Base-by-base conservation (phyloP, 30 jellyfish, hydroid and myxozoan species). In the Hydractinia echinata region DNA sequence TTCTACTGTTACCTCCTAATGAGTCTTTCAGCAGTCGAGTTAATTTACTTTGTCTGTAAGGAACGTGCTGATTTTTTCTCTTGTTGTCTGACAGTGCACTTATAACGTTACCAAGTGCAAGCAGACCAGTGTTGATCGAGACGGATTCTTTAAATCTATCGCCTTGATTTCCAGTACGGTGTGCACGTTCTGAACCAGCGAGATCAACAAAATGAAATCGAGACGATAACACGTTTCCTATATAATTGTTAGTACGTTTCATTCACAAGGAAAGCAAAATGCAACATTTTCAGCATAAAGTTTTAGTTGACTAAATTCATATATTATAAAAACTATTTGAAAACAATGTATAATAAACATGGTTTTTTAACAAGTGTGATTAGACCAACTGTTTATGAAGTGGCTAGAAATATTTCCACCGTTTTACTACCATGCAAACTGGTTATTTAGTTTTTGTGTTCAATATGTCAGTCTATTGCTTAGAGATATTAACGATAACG, bases 121-220 rank as follows among this genome's bases (percentile, higher is more conserved):
- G 93, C 5, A 94, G 88, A 10, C 99, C 99, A 19, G 86, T 79
- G 84, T 94, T 94, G 5, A 94, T 94, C 13, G 95, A 94, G 66
- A 94, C 89, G 4, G 99, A 94, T 72, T 94, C 99, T 15, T 93
- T 73, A 81, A 94, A 94, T 61, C 99, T 21, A 77, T 88, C 97
- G 19, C 99, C 99, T 80, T 87, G 96, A 79, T 88, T 94, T 76
- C 95, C 95, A 71, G 99, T 86, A 61, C 95, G 94, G 56, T 94
- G 99, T 6, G 89, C 92, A 53, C 99, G 77, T 71, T 94, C 99
- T 66, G 99, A 94, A 15, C 99, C 99, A 81, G 99, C 99, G 7
- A 94, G 87, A 73, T 94, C 99, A 69, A 88, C 99, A 73, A 94
- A 88, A 84, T 88, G 90, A 62, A 94, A 88, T 54, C 83, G 84